Evolutionary conservation across 2,113 vertebrate genomes (phyloP).

Genomic region (Pogonocichla stellata): DNA sequence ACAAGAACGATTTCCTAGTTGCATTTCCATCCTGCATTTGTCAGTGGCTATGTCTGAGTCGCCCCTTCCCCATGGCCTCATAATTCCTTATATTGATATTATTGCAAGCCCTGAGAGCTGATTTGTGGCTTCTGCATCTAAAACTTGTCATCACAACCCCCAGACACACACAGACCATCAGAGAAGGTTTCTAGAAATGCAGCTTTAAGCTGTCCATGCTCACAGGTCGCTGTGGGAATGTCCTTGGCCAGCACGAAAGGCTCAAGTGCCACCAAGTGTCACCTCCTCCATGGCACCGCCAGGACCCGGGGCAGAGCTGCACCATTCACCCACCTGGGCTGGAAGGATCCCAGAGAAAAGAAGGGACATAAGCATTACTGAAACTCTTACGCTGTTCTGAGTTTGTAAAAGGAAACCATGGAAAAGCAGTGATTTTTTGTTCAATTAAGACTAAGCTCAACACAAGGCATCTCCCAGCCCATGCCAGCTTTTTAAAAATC

Average conservation of each 20-base stretch:
- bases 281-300: not conserved
- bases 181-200: not conserved
- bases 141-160: not conserved
- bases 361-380: not conserved
- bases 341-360: not conserved
- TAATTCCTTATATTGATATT: not conserved
- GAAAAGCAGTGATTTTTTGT: not conserved
- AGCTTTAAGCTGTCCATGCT: not conserved
- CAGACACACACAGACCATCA: not conserved
- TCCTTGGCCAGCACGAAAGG: not conserved
- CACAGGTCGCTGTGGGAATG: fast-evolving
- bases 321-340: not conserved
- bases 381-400: not conserved
- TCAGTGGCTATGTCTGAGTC: not conserved
- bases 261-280: not conserved
- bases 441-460: not conserved
- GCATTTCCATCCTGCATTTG: not conserved
- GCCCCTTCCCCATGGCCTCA: not conserved
- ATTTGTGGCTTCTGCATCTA: not conserved
- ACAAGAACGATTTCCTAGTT: not conserved
- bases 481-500: not conserved
- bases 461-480: not conserved
- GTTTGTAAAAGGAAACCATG: not conserved
- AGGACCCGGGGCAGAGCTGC: not conserved
- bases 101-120: not conserved